Conservation (phyloP, 2,113 vertebrate genomes). For the Leptocoma aspasia region DNA sequence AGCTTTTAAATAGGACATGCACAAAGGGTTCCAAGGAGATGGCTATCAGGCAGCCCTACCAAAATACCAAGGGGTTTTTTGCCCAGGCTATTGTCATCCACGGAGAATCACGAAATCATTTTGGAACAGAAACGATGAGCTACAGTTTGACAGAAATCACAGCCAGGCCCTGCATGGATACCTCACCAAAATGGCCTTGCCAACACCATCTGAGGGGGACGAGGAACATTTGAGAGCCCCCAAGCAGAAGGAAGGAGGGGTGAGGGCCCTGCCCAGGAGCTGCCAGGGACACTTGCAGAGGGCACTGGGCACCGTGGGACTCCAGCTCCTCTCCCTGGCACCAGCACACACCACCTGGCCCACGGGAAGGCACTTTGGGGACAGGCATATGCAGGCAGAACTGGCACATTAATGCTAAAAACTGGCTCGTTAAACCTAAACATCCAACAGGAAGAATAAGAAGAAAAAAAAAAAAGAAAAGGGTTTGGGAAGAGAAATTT, state of each 20-base stretch:
- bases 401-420: neutral
- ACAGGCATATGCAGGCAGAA: neutral
- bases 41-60: neutral
- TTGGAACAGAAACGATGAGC: neutral
- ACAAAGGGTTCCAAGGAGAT: neutral
- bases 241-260: neutral
- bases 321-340: neutral
- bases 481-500: neutral
- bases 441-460: neutral
- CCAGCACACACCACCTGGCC: neutral
- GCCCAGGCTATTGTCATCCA: neutral
- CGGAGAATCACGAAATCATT: neutral
- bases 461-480: neutral
- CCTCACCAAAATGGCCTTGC: neutral
- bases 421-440: neutral
- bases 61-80: neutral
- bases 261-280: accelerated
- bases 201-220: neutral
- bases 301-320: neutral
- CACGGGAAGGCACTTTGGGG: neutral
- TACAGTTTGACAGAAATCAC: neutral
- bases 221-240: neutral
- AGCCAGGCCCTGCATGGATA: neutral
- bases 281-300: neutral
- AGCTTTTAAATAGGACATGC: conserved; percentile 37